A percentile compares a stretch with the other conserved stretches of the same genome.
Conservation (phyloP, 2,113 vertebrate species). For the Galeopterus variegatus region DNA sequence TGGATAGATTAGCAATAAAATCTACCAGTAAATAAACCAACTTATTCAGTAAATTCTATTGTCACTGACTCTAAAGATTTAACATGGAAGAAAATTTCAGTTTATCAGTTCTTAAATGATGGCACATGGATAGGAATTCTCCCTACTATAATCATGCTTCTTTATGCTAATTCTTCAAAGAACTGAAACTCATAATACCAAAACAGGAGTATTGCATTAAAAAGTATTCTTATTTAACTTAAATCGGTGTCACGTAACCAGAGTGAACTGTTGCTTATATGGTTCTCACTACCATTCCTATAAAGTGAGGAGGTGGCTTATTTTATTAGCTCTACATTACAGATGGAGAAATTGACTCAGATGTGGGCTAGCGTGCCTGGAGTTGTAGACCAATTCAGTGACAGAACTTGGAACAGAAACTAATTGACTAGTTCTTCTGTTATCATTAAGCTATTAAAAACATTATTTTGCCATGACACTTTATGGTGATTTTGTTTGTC, state of each 20-base stretch:
- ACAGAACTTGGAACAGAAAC: conserved; percentile 40
- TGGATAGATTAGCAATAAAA: neutral
- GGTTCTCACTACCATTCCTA: neutral
- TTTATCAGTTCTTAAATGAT: conserved; percentile 37
- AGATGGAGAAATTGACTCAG: conserved; percentile 66
- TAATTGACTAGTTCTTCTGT: neutral
- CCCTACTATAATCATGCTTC: neutral
- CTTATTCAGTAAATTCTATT: neutral
- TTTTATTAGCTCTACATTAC: conserved; percentile 58
- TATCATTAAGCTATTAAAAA: conserved; percentile 51
- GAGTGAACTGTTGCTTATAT: conserved; percentile 10
- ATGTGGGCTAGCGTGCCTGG: neutral
- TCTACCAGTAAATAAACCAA: conserved; percentile 30
- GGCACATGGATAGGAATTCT: neutral
- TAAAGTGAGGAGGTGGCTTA: conserved; percentile 17
- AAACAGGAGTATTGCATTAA: neutral
- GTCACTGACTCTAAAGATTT: conserved; percentile 27
- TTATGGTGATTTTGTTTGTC: neutral
- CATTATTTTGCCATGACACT: conserved; percentile 40
- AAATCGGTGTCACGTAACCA: neutral
- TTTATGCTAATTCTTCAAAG: conserved; percentile 24
- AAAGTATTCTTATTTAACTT: conserved; percentile 11
- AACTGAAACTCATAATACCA: neutral
- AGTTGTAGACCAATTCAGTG: conserved; percentile 46
- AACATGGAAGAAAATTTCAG: neutral